A percentile compares a stretch with the other conserved stretches of the same genome.
Conservation (phyloP, 2,797 vertebrate genomes). For the Echeneis naucrates region DNA sequence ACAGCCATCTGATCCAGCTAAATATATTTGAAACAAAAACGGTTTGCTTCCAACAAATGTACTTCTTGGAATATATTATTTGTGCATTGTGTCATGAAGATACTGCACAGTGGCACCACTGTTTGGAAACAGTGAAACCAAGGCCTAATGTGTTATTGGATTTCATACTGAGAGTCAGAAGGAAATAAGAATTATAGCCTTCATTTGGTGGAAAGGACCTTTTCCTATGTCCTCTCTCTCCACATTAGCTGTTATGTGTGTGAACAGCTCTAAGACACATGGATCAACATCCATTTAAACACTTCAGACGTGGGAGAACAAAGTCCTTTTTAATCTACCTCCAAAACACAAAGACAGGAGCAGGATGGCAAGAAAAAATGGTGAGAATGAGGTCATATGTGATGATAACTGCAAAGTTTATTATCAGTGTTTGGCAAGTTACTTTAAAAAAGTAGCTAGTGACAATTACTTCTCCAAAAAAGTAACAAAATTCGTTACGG, state of each 20-base stretch:
- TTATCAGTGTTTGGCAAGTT: too few species aligned
- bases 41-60: neutral
- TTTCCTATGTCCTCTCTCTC: neutral
- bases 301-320: conserved; percentile 19
- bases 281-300: conserved; percentile 47
- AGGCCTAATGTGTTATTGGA: neutral
- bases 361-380: neutral
- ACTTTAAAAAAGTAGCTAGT: too few species aligned
- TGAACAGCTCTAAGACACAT: conserved; percentile 5
- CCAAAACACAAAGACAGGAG: neutral
- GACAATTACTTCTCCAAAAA: too few species aligned
- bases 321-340: conserved; percentile 26
- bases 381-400: neutral
- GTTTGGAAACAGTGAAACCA: neutral
- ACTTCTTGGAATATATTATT: neutral
- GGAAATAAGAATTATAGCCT: neutral
- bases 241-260: conserved; percentile 28
- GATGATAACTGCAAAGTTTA: neutral
- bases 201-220: conserved; percentile 1
- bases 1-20: too few species aligned
- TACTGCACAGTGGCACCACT: neutral
- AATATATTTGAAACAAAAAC: too few species aligned
- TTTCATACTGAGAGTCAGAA: neutral
- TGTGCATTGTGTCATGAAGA: neutral
- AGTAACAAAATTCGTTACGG: too few species aligned